Evolutionary conservation across 2,113 vertebrate species (phyloP).

Genomic region (Solea solea): DNA sequence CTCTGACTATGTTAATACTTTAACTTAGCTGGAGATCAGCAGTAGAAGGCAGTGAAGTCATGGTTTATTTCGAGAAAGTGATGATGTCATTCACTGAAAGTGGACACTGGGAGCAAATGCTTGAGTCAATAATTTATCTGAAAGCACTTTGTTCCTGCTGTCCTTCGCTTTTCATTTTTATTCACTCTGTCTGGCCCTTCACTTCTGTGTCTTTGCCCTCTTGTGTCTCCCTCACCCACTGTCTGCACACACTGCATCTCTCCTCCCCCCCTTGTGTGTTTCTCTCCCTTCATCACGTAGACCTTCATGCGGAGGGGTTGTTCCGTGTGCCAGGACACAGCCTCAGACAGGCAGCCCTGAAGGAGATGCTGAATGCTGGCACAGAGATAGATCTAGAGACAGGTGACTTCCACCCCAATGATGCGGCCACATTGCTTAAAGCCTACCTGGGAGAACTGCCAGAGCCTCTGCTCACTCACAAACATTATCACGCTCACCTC

Average conservation of each 20-base stretch:
- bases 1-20: background rate
- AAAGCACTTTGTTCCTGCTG: constrained; percentile 73
- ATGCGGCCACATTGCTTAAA: constrained; percentile 94
- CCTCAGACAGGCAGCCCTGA: constrained; percentile 91
- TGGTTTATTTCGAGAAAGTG: constrained; percentile 65
- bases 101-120: constrained; percentile 64
- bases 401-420: constrained; percentile 95
- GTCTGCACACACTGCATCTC: constrained; percentile 19
- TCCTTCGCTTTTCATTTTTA: constrained; percentile 46
- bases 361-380: constrained; percentile 92
- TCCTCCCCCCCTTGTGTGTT: background rate
- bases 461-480: constrained; percentile 93
- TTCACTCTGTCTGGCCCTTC: constrained; percentile 36
- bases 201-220: constrained; percentile 33
- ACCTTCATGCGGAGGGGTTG: constrained; percentile 93
- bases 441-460: constrained; percentile 94
- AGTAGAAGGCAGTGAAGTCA: constrained; percentile 54
- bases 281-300: constrained; percentile 68
- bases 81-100: constrained; percentile 72
- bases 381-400: constrained; percentile 92
- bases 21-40: constrained; percentile 31
- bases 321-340: constrained; percentile 98
- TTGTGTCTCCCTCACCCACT: constrained; percentile 21
- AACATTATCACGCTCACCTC: constrained; percentile 93
- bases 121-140: constrained; percentile 75